Evolutionary conservation across 2,113 vertebrate species (phyloP).

Genomic region (Eclectus roratus): DNA sequence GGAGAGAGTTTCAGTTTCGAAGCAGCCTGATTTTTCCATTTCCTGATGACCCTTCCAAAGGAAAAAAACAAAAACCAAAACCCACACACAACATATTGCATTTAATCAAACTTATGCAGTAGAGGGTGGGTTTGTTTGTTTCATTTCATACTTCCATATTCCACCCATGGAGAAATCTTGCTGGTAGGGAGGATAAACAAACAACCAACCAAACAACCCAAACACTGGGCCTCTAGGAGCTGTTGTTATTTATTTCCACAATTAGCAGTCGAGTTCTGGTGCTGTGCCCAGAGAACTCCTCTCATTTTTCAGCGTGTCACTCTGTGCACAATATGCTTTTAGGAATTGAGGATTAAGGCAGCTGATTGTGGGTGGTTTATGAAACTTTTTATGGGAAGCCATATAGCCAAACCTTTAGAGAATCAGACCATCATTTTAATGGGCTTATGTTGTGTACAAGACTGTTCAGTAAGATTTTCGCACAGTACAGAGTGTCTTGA

Average conservation of each 20-base stretch:
- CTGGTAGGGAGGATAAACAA: constrained; percentile 64
- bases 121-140: constrained; percentile 8
- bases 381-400: constrained; percentile 74
- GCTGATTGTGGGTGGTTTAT: constrained; percentile 77
- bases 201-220: constrained; percentile 50
- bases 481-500: constrained; percentile 41
- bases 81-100: neutral
- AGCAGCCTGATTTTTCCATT: neutral
- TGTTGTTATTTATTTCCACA: constrained; percentile 68
- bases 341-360: constrained; percentile 69
- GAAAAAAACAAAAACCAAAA: neutral
- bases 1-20: neutral
- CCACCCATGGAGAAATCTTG: constrained; percentile 59
- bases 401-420: constrained; percentile 67
- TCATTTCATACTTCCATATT: constrained; percentile 48
- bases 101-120: constrained; percentile 27
- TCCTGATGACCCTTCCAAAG: neutral
- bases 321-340: constrained; percentile 56
- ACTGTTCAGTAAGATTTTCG: constrained; percentile 39
- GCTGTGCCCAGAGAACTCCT: constrained; percentile 67
- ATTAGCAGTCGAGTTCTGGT: constrained; percentile 70
- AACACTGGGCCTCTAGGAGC: constrained; percentile 61
- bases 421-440: constrained; percentile 68
- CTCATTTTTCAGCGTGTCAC: constrained; percentile 69
- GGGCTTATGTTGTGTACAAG: constrained; percentile 58